Percentiles rank a stretch among this genome's conserved stretches.
phyloP scores from a whole-genome alignment of 2,797 vertebrate species.

The Alectoris magna region DNA sequence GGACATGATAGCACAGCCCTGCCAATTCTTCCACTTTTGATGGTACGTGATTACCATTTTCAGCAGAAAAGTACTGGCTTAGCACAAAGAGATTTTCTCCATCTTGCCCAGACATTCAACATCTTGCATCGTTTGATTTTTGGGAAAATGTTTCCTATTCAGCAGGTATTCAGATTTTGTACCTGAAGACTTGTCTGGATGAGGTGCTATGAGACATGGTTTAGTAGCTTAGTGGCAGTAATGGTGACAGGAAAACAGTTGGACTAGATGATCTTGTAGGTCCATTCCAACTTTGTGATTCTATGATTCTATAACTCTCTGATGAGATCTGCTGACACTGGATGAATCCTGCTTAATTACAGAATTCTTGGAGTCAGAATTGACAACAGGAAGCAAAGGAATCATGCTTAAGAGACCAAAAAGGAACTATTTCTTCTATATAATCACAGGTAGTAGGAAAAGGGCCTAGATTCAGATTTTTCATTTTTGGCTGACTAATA shows the following conservation, averaged over 20 bases:
- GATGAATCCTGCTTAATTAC: neutral
- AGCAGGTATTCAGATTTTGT: neutral
- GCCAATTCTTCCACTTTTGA: neutral
- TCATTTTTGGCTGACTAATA: neutral
- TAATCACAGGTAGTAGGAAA: neutral
- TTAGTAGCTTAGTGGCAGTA: too few species aligned
- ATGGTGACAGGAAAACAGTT: too few species aligned
- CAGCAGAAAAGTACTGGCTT: neutral
- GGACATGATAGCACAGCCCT: neutral
- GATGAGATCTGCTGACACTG: neutral
- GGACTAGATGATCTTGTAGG: too few species aligned
- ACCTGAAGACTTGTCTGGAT: neutral
- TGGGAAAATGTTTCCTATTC: neutral
- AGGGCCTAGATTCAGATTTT: neutral
- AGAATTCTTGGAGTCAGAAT: neutral
- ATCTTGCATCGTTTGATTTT: neutral
- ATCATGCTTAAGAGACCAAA: rapidly evolving
- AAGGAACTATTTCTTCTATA: neutral
- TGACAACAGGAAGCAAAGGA: neutral
- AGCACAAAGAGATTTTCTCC: neutral
- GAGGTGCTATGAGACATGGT: too few species aligned
- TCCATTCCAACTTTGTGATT: too few species aligned
- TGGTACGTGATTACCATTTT: neutral
- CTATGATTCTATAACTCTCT: too few species aligned
- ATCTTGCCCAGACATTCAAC: neutral